Evolutionary conservation across 2,113 vertebrate genomes (phyloP), one percentile per base, ranked within the genome.

Genomic region (Calonectris borealis): DNA sequence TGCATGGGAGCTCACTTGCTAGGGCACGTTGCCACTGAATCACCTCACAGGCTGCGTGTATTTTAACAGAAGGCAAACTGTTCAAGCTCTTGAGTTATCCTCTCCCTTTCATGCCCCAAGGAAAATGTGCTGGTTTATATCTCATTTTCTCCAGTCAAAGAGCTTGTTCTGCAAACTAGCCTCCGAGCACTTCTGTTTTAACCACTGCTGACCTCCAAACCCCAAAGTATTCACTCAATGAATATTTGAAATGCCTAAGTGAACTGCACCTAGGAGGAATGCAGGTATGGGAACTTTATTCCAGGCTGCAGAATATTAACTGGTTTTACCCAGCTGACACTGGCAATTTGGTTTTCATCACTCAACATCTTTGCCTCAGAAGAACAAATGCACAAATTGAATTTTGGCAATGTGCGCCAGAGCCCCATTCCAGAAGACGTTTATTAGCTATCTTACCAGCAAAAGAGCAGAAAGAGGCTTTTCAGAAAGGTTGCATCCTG

Each of bases 371-470:
- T 84, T 76, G 46, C 38, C 46, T 86, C 81, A 81, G 57, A 86
- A 86, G 58, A 86, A 79, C 34, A 94, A 93, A 93, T 64, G 44
- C 40, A 79, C 44, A 86, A 75, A 68, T 6, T 65, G 42, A 79
- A 72, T 77, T 91, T 90, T 89, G 84, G 90, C 73, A 81, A 80
- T 36, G 34, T 61, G 31, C 46, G 79, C 77, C 49, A 91, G 22
- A 93, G 34, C 24, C 31, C 84, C 54, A 51, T 91, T 93, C 70
- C 90, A 94, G 79, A 85, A 91, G 72, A 80, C 14, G 15, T 71
- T 88, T 95, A 78, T 94, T 91, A 95, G 64, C 52, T 80, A 44
- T 64, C 79, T 90, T 78, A 92, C 54, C 55, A 94, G 72, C 26
- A 24, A 93, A 84, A 83, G 55, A 64, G 29, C 32, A 93, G 90